Percentiles rank a stretch among this genome's conserved stretches.
These are phyloP conservation scores for Brachyptera putata DNA, from an alignment of 2,888 invertebrate species.

Conservation along the genomic window DNA sequence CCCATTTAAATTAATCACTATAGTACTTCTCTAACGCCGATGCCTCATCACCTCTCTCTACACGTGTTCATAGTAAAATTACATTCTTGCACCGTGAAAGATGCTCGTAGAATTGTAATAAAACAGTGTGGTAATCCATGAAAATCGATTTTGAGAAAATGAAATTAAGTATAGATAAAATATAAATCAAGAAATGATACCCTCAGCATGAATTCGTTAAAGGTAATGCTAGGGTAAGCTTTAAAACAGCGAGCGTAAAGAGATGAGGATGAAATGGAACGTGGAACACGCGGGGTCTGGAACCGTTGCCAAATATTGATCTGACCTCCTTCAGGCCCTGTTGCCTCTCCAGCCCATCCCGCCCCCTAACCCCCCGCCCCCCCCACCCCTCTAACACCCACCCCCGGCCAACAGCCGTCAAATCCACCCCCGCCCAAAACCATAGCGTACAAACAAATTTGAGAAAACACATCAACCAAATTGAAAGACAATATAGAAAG, in stretches of 20 bases:
- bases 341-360: constrained; percentile 8
- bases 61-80: too few relatives aligned
- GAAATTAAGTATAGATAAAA: too few relatives aligned
- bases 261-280: constrained; percentile 2
- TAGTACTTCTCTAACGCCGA: too few relatives aligned
- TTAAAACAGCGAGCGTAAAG: constrained; percentile 4
- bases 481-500: constrained; percentile 1
- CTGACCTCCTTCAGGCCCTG: constrained; percentile 22
- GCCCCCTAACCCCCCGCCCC: neutral
- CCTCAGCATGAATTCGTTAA: too few relatives aligned
- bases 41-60: too few relatives aligned
- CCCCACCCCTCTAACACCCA: neutral
- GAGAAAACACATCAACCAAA: constrained; percentile 12
- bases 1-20: too few relatives aligned
- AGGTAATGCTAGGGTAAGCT: too few relatives aligned
- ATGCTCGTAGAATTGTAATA: too few relatives aligned
- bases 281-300: constrained; percentile 2
- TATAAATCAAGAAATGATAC: too few relatives aligned
- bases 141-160: too few relatives aligned
- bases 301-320: constrained; percentile 26
- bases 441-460: constrained; percentile 19
- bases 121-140: too few relatives aligned
- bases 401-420: neutral
- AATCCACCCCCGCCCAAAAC: neutral
- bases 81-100: too few relatives aligned